Evolutionary conservation across 2,113 vertebrate genomes (phyloP).

Genomic region (Gymnarchus niloticus): DNA sequence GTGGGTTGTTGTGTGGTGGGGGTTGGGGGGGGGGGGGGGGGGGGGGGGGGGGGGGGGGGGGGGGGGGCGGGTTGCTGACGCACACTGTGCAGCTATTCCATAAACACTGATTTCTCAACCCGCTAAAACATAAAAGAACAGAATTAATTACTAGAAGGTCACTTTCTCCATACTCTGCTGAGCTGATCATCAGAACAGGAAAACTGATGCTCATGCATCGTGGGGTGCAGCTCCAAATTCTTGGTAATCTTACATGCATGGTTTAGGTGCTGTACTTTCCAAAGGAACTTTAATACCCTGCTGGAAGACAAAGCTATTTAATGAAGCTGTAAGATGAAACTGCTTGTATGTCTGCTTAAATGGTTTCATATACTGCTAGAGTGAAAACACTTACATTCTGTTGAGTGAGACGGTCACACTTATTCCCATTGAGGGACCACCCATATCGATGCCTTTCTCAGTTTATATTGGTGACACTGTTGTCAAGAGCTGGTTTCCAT

Average conservation of each 20-base stretch:
- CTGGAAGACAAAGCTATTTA: neutral
- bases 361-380: neutral
- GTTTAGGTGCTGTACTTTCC: neutral
- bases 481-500: slow-evolving; percentile 11
- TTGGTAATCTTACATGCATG: neutral
- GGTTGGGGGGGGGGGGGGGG: no score
- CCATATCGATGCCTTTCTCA: slow-evolving; percentile 18
- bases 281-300: neutral
- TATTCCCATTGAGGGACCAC: neutral
- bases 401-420: slow-evolving; percentile 8
- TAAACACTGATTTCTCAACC: slow-evolving; percentile 21
- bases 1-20: no score
- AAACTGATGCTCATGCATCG: neutral
- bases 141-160: slow-evolving; percentile 16
- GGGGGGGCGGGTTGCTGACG: slow-evolving; percentile 8
- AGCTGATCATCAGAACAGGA: neutral
- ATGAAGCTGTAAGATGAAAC: neutral
- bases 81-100: neutral
- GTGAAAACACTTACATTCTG: no score
- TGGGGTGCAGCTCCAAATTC: neutral
- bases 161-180: neutral
- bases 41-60: no score
- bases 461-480: slow-evolving; percentile 38
- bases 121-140: neutral
- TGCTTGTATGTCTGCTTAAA: neutral